phyloP scores from a whole-genome alignment of 2,797 vertebrate genomes.

The Dermochelys coriacea region DNA sequence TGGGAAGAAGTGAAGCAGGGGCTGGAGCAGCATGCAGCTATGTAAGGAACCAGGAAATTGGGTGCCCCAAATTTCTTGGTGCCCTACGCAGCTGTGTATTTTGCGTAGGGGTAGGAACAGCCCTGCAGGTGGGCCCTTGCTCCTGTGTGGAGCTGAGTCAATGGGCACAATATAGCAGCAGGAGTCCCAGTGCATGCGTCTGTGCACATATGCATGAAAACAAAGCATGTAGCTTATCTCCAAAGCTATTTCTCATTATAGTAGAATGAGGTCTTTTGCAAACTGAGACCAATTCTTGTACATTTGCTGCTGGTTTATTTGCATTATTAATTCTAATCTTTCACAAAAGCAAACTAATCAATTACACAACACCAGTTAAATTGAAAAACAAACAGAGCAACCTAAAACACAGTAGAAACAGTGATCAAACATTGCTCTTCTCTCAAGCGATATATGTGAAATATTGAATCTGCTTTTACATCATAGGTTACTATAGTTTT shows the following conservation, averaged over 20 bases:
- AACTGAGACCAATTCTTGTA: not conserved
- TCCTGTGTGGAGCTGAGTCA: not conserved
- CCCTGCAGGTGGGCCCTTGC: not conserved
- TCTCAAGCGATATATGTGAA: not conserved
- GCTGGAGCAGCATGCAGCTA: too few species aligned
- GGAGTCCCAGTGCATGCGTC: not conserved
- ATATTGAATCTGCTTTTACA: conserved; percentile 12
- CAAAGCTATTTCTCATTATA: not conserved
- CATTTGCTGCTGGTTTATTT: not conserved
- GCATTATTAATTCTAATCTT: conserved; percentile 28
- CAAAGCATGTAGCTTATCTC: not conserved
- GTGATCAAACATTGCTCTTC: conserved; percentile 16
- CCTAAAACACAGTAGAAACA: not conserved
- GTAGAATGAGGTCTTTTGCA: not conserved
- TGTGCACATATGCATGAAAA: not conserved
- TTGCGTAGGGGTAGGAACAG: too few species aligned
- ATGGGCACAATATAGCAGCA: not conserved
- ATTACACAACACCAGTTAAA: not conserved
- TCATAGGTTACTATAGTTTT: not conserved
- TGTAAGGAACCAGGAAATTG: too few species aligned
- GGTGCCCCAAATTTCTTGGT: too few species aligned
- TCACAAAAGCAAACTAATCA: not conserved
- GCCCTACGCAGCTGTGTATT: too few species aligned
- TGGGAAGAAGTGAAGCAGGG: too few species aligned
- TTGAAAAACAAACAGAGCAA: conserved; percentile 19